Evolutionary conservation across 2,888 invertebrate species (phyloP).

Genomic region (Palloptera scutellata): DNA sequence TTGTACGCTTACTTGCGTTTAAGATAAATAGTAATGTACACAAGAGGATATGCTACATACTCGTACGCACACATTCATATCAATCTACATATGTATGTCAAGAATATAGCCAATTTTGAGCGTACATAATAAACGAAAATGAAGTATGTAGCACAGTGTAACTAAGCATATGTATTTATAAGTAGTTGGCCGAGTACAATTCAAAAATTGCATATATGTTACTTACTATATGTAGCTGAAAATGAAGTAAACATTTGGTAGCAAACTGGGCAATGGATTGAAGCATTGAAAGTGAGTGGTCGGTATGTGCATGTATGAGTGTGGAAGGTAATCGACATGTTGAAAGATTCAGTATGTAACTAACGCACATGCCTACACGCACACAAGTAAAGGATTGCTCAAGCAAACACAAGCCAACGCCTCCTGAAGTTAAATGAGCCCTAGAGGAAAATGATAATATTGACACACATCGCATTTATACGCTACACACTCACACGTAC

Average conservation of each 20-base stretch:
- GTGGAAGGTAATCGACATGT: not conserved
- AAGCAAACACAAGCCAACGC: not conserved
- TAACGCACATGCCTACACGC: not conserved
- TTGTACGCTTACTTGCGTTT: not conserved
- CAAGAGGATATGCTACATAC: not conserved
- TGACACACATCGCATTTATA: not conserved
- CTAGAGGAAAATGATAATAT: not conserved
- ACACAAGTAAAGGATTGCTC: not conserved
- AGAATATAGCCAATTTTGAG: not conserved
- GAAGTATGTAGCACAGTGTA: not conserved
- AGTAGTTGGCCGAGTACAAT: not conserved
- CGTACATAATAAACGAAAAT: not conserved
- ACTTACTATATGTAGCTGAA: not conserved
- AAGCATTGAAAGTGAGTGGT: not conserved
- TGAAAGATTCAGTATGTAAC: conserved; percentile 2
- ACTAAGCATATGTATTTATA: not conserved
- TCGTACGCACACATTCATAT: not conserved
- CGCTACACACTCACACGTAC: not conserved
- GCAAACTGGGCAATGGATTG: too few species aligned
- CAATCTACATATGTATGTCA: not conserved
- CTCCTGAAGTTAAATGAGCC: not conserved
- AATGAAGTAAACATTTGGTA: not conserved
- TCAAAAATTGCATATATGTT: not conserved
- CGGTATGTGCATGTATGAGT: not conserved
- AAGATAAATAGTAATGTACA: not conserved